Evolutionary conservation across 1,140 invertebrate species (phyloP).

Genomic region (Capitella teleta): DNA sequence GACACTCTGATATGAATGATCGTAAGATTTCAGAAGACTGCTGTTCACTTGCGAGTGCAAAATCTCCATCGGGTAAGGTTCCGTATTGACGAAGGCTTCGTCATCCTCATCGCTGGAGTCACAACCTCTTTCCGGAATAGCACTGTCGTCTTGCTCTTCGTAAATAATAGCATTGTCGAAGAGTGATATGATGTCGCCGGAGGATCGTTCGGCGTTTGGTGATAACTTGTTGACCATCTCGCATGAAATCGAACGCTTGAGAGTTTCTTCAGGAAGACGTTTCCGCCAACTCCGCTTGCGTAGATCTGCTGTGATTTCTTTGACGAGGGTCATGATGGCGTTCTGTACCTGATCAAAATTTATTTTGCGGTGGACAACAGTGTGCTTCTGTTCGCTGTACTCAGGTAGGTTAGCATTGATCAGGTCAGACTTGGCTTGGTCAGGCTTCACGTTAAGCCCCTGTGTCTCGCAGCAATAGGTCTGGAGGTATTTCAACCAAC

Average conservation of each 20-base stretch:
- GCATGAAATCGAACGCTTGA: background rate
- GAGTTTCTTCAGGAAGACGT: background rate
- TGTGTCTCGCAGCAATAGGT: background rate
- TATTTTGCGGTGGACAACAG: no score
- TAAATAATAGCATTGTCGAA: slow-evolving; percentile 2
- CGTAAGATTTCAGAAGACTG: background rate
- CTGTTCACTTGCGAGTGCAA: no score
- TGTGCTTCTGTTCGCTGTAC: no score
- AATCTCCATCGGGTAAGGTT: no score
- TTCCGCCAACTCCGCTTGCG: background rate
- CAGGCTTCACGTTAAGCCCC: background rate
- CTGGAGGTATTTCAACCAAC: background rate
- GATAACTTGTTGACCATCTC: background rate
- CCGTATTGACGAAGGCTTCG: background rate
- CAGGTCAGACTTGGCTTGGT: background rate
- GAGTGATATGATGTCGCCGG: background rate
- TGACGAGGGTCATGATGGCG: background rate
- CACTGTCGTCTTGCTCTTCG: background rate
- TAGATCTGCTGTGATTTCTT: background rate
- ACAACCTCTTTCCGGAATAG: no score
- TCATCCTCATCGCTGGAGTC: background rate
- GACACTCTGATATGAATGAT: background rate
- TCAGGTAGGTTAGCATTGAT: background rate
- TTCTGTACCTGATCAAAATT: background rate
- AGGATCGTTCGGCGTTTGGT: background rate